phyloP scores from a whole-genome alignment of 2,888 invertebrate species.

The Lepas anatifera region DNA sequence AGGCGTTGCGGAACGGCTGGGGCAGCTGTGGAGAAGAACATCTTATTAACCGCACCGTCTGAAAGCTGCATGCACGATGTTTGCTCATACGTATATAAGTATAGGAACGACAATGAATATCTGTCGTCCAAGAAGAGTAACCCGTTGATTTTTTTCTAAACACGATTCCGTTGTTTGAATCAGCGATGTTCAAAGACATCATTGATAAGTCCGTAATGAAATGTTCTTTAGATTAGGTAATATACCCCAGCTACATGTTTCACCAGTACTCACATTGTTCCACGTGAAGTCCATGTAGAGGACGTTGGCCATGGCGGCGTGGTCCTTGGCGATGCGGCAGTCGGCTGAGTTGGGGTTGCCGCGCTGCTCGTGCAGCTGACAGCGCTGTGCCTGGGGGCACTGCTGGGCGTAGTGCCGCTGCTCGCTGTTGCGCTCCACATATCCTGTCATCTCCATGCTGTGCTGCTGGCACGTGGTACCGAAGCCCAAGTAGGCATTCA shows the following conservation, averaged over 20 bases:
- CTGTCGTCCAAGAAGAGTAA: too few relatives aligned
- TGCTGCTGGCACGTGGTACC: background rate
- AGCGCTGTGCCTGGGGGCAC: background rate
- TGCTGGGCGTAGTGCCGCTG: background rate
- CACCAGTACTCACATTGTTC: background rate
- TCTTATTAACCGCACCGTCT: too few relatives aligned
- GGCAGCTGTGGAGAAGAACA: background rate
- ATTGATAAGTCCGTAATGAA: too few relatives aligned
- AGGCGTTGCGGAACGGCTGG: background rate
- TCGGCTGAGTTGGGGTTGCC: background rate
- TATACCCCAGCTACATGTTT: too few relatives aligned
- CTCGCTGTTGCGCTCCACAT: background rate
- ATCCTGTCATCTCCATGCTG: background rate
- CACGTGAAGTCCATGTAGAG: background rate
- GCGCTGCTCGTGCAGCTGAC: background rate
- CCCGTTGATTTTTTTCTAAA: too few relatives aligned
- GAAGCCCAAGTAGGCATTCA: background rate
- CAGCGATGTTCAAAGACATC: too few relatives aligned
- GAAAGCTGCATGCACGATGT: too few relatives aligned
- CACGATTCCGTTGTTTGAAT: too few relatives aligned
- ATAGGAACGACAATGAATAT: too few relatives aligned
- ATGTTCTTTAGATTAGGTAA: too few relatives aligned
- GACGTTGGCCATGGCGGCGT: background rate
- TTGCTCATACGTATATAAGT: too few relatives aligned
- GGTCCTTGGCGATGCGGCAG: conserved; percentile 5